A percentile compares a stretch with the other conserved stretches of the same genome.
phyloP scores from a whole-genome alignment of 2,113 vertebrate species.

The Trematocara variabile region DNA sequence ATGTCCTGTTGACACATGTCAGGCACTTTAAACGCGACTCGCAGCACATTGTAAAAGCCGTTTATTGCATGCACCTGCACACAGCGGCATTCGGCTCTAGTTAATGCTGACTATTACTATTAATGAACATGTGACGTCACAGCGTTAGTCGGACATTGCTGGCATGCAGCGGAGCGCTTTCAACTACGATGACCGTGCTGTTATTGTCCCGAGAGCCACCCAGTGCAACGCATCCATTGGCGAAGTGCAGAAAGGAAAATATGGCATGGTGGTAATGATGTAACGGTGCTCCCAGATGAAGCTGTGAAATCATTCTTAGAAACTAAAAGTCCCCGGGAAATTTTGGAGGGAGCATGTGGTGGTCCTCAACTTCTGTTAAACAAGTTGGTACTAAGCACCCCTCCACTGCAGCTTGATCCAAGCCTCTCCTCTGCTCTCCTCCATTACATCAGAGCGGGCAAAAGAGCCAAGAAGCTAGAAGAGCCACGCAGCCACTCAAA shows the following conservation, averaged over 20 bases:
- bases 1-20: not conserved
- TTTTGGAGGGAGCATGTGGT: not conserved
- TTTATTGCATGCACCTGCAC: constrained; percentile 27
- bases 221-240: constrained; percentile 19
- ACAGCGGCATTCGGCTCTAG: not conserved
- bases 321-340: constrained; percentile 12
- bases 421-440: constrained; percentile 8
- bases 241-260: not conserved
- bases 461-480: constrained; percentile 34
- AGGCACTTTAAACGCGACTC: not conserved
- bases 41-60: not conserved
- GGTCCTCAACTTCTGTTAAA: constrained; percentile 40
- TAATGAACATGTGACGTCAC: not conserved
- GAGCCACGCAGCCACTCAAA: constrained; percentile 28
- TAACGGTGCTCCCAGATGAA: constrained; percentile 23
- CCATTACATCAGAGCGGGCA: constrained; percentile 54
- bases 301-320: constrained; percentile 45
- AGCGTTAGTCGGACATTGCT: not conserved
- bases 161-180: not conserved
- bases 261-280: constrained; percentile 26
- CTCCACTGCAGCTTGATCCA: not conserved
- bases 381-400: constrained; percentile 16
- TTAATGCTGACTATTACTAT: not conserved
- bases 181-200: not conserved
- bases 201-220: not conserved